Base-by-base conservation (phyloP, 2,888 invertebrate genomes). In the Podotricha telesiphe region DNA sequence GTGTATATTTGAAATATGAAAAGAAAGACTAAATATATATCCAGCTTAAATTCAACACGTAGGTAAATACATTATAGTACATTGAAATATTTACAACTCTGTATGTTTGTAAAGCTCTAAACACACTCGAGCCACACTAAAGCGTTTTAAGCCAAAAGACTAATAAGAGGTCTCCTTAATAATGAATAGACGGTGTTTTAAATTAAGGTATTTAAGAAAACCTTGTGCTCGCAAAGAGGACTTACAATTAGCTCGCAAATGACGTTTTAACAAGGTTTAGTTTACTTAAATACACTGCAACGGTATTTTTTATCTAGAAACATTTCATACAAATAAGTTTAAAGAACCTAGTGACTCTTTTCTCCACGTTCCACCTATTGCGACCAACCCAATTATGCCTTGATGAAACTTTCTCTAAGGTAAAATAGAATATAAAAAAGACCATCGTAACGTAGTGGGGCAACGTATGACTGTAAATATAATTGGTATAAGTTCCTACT, bases 151-250 rank as follows among this genome's bases (percentile, higher is more conserved):
- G 34, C 53, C 17, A 53, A 53, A 53, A 53, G 53, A 53, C 53
- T n/a, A 53, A 53, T 53, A 53, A 22, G 53, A 28, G 53, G 28
- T 28, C 53, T 53, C 34, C 53, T 53, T 53, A 28, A 53, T 53
- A 53, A 34, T 53, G 34, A 53, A 53, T 34, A 53, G 53, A 28
- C 8, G 28, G 53, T 53, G 53, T 34, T n/a, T 28, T 17, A 10
- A 53, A 53, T 53, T 53, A 53, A 34, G 28, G 53, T 34, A 53
- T 53, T 53, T 53, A n/a, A 53, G 53, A 34, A 53, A 53, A 53
- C n/a, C 1, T 53, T 53, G 10, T n/a, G 34, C 34, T 53, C n/a
- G 53, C 10, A 53, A 53, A 53, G 8, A 7, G 8, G 34, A 34
- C n/a, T 53, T 34, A 28, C 28, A 53, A 53, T 34, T 53, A 58